Evolutionary conservation across 1,140 invertebrate species (phyloP), one percentile per base, ranked within the genome.

Genomic region (Ladona fulva): DNA sequence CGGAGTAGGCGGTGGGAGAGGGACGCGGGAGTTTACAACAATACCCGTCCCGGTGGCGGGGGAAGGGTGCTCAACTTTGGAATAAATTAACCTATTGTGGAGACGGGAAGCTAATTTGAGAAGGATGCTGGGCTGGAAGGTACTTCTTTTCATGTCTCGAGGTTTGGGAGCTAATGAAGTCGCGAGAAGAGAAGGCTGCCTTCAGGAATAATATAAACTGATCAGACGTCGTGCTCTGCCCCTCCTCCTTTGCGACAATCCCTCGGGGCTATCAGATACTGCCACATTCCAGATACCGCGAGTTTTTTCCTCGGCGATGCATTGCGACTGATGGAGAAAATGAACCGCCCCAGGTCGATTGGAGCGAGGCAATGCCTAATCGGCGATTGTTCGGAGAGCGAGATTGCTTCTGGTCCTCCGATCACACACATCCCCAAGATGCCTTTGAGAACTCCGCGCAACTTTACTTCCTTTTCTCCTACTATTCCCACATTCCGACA

Each of bases 41-140:
- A 78, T 78, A 76, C 77, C 74, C 37, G 77, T 25, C 42, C 37
- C 22, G 77, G 11, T 75, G 24, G 37, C 6, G 22, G 77, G 44
- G 44, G 74, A 52, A 25, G 42, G 25, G 25, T 22, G 66, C 73
- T 76, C 78, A 77, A 78, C 25, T 79, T 76, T 74, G 37, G 79
- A 79, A 80, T 80, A 80, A 80, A 80, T 80, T 80, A 80, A 80
- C 75, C 79, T 78, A 78, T 80, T 80, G 78, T 80, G 24, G 79
- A 66, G 76, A 74, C 74, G 25, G 76, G 79, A 80, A 80, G 75
- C 76, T 80, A 80, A 80, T 80, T 80, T 80, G 75, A 78, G 78
- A 80, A 77, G 76, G 76, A 44, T 24, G 52, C 52, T 66, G 52
- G 52, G 74, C 29, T 75, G 12, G 74, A 24, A 37, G 24, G 74